These are phyloP conservation scores for Craseonycteris thonglongyai DNA, from an alignment of 2,113 vertebrate genomes.

Conservation along the genomic window DNA sequence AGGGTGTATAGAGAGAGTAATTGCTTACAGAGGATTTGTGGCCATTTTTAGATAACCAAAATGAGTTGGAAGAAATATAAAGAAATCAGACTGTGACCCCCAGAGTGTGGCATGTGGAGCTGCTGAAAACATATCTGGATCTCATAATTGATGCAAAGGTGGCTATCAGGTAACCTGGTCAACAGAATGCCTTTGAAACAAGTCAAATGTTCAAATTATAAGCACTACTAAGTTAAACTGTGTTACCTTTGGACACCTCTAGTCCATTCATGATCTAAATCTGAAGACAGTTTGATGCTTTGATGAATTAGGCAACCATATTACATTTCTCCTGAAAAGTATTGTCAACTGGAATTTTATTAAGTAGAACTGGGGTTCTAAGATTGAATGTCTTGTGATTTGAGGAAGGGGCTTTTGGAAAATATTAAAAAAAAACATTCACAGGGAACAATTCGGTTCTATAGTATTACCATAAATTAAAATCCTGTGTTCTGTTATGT, in stretches of 20 bases:
- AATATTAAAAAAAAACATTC: too few relatives aligned
- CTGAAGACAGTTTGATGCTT: background rate
- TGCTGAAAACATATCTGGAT: background rate
- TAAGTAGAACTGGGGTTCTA: background rate
- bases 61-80: background rate
- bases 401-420: background rate
- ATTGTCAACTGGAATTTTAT: background rate
- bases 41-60: background rate
- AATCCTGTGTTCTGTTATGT: background rate
- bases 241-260: fast-evolving
- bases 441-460: background rate
- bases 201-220: background rate
- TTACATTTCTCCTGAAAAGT: background rate
- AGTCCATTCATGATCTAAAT: background rate
- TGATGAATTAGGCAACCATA: background rate
- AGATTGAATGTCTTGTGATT: background rate
- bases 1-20: background rate
- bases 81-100: slow-evolving; percentile 30
- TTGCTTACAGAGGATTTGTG: background rate
- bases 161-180: background rate
- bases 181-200: slow-evolving; percentile 2
- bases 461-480: background rate
- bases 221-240: background rate
- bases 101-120: background rate
- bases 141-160: background rate